Percentiles rank a stretch among this genome's conserved stretches.
These are phyloP conservation scores for Anastrepha obliqua DNA, from an alignment of 1,140 invertebrate genomes.

Conservation along the genomic window DNA sequence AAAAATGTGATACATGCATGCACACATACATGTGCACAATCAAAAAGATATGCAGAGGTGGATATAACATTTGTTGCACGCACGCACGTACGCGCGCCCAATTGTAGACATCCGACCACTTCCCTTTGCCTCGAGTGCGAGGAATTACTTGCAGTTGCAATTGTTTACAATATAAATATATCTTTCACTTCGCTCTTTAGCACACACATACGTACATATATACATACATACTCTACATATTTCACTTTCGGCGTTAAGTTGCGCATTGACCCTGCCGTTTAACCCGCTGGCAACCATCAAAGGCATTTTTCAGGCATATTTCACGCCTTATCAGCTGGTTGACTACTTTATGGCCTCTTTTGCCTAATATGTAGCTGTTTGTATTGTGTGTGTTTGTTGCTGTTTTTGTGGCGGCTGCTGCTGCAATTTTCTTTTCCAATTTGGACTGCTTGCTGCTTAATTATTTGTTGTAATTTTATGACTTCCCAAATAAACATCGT, in stretches of 20 bases:
- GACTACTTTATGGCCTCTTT: constrained; percentile 2
- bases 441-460: background rate
- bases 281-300: background rate
- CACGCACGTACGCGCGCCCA: background rate
- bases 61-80: background rate
- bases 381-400: background rate
- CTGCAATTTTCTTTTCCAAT: background rate
- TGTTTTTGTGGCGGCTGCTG: background rate
- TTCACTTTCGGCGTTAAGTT: background rate
- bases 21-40: background rate
- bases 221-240: background rate
- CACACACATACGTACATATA: background rate
- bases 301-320: background rate
- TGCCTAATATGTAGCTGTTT: background rate
- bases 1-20: background rate
- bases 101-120: background rate
- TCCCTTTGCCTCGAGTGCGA: too few species aligned
- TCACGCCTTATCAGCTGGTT: background rate
- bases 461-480: constrained; percentile 47
- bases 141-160: background rate
- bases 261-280: background rate
- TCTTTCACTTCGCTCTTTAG: background rate
- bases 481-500: background rate
- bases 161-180: constrained; percentile 32
- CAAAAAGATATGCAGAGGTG: background rate